Evolutionary conservation across 2,113 vertebrate species (phyloP).

Genomic region (Lepus timidus): DNA sequence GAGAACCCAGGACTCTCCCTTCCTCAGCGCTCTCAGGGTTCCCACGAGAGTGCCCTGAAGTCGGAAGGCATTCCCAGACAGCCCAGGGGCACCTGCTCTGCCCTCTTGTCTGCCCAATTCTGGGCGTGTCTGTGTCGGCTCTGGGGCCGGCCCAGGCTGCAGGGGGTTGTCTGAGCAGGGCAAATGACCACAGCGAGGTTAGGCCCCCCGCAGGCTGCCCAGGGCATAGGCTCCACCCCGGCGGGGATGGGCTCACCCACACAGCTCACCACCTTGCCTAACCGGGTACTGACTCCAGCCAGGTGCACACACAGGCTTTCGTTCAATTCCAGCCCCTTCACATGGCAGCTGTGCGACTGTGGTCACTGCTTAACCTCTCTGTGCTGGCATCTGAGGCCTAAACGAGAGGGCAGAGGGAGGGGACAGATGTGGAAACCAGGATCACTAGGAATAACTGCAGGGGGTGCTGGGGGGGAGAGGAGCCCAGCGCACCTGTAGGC

Average conservation of each 20-base stretch:
- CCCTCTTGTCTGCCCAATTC: not conserved
- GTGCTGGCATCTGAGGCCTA: not conserved
- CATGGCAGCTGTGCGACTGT: not conserved
- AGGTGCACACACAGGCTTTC: not conserved
- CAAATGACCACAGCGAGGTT: not conserved
- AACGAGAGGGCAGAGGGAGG: not conserved
- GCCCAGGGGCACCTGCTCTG: not conserved
- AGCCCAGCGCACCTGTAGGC: not conserved
- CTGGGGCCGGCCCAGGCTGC: not conserved
- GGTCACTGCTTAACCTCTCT: not conserved
- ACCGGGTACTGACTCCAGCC: not conserved
- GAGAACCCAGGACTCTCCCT: not conserved
- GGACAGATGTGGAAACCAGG: not conserved
- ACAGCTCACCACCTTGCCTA: not conserved
- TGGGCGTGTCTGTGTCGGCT: rapidly evolving
- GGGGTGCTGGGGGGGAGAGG: too few species aligned
- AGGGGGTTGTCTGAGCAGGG: not conserved
- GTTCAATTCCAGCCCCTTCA: not conserved
- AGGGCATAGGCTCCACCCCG: not conserved
- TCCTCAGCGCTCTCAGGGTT: not conserved
- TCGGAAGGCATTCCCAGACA: not conserved
- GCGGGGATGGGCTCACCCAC: not conserved
- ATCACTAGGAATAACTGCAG: not conserved
- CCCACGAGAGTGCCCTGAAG: rapidly evolving
- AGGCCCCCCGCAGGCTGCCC: not conserved